phyloP scores from a whole-genome alignment of 1,140 invertebrate species.

The Meteorus sp. region DNA sequence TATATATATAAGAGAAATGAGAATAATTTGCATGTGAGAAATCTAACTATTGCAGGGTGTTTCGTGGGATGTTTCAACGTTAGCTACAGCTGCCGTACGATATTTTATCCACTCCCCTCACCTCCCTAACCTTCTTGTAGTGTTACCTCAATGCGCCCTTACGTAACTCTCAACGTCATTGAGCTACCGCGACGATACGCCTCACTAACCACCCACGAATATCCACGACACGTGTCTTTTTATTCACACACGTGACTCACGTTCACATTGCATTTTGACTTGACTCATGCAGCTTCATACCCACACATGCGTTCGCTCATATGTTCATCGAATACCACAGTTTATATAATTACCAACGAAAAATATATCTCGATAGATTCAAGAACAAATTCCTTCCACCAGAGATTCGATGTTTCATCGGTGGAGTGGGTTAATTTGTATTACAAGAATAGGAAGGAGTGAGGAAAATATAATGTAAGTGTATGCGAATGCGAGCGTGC shows the following conservation, averaged over 20 bases:
- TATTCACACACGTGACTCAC: constrained; percentile 44
- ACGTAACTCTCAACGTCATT: constrained; percentile 27
- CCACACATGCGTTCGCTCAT: neutral
- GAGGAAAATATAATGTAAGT: neutral
- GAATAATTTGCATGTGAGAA: constrained; percentile 21
- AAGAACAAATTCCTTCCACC: no score
- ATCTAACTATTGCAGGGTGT: constrained; percentile 27
- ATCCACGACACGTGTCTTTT: constrained; percentile 48
- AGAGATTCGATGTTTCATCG: no score
- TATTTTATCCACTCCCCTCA: constrained; percentile 36
- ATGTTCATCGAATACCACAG: no score
- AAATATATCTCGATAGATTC: no score
- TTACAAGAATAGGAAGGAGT: neutral
- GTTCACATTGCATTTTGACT: constrained; percentile 40
- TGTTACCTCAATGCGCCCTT: constrained; percentile 31
- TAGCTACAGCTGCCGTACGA: constrained; percentile 31
- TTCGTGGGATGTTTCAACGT: constrained; percentile 30
- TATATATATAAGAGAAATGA: no score
- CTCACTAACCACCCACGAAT: constrained; percentile 54
- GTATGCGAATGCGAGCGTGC: constrained; percentile 10
- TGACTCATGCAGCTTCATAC: constrained; percentile 3
- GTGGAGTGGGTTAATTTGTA: no score
- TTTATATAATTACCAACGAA: no score
- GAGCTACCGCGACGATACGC: constrained; percentile 36
- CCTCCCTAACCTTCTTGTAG: no score